Evolutionary conservation across 2,113 vertebrate genomes (phyloP).

Genomic region (Tachysurus vachellii): DNA sequence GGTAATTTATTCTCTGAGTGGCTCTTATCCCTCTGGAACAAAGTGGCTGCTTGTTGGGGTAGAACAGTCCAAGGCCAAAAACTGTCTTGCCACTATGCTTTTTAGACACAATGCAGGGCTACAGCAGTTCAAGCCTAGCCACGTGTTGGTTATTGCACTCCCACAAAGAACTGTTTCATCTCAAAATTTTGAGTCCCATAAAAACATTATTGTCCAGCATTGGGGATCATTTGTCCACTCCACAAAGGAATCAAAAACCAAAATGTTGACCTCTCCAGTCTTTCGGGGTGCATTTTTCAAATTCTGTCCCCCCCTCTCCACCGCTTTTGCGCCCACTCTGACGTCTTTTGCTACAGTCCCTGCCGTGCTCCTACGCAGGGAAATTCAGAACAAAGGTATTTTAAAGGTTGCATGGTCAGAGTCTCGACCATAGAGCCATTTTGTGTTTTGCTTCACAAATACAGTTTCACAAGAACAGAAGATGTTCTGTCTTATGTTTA

Average conservation of each 20-base stretch:
- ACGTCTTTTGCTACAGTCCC: constrained; percentile 59
- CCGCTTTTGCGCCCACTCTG: constrained; percentile 65
- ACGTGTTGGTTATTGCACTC: constrained; percentile 83
- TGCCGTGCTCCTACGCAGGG: constrained; percentile 62
- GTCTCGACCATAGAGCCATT: constrained; percentile 56
- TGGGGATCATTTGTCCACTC: constrained; percentile 82
- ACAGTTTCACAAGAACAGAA: constrained; percentile 44
- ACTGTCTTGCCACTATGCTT: constrained; percentile 65
- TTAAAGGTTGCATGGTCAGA: constrained; percentile 61
- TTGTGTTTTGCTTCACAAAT: constrained; percentile 54
- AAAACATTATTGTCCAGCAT: constrained; percentile 90
- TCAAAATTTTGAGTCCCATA: constrained; percentile 87
- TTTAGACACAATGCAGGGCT: constrained; percentile 65
- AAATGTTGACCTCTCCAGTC: constrained; percentile 77
- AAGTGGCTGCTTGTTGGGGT: constrained; percentile 82
- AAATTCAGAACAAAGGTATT: constrained; percentile 61
- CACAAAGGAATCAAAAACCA: constrained; percentile 76
- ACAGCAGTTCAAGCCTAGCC: constrained; percentile 84
- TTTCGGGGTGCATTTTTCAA: constrained; percentile 74
- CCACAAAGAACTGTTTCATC: constrained; percentile 86
- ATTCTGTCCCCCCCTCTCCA: constrained; percentile 69
- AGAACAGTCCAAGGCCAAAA: constrained; percentile 53
- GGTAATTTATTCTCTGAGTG: constrained; percentile 78
- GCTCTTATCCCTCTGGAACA: constrained; percentile 75
- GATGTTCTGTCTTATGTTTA: constrained; percentile 49